Base-by-base conservation (phyloP, 2,888 invertebrate species). In the Pelosia muscerda region DNA sequence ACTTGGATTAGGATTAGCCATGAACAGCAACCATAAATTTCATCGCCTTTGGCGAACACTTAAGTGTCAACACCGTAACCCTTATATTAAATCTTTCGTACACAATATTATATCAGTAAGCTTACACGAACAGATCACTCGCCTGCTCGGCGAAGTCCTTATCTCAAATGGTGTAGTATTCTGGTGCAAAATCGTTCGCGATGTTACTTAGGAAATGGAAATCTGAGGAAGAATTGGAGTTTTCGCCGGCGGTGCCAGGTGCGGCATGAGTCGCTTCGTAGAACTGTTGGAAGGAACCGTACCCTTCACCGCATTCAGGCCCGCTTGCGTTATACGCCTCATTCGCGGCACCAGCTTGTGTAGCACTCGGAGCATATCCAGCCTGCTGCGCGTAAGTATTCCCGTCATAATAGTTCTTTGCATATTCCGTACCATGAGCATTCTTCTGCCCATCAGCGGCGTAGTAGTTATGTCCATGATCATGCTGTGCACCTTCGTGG, bases 171-270 rank as follows among this genome's bases (percentile, higher is more conserved):
- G 95, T 95, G 90, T 98, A 98, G 90, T 98, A 98, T 91, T 98
- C 98, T 11, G 98, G 98, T 25, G 97, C 98, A 90, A 98, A 98
- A 90, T 98, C 98, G 90, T 98, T 98, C 75, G 98, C 98, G 86
- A 98, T 95, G 90, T 98, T 98, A 92, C 98, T 98, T 75, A 98
- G 96, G 90, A 98, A 98, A 91, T 98, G 98, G 92, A 98, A 98
- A 92, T 98, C 98, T 38, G 98, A 98, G n/a, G 98, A 98, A 88
- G 97, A 98, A 89, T 98, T 98, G 82, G 97, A 98, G 92, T 98
- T 98, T 84, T 98, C 98, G 62, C 97, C 96, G 26, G 96, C 84
- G 53, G 64, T 63, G 57, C 65, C 65, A n/a, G 95, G 93, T 8
- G 95, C 88, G 67, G 95, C 92, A 84, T 95, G 95, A 69, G 91